Conservation (phyloP, 2,888 invertebrate species). For the Harpalus rubripes region DNA sequence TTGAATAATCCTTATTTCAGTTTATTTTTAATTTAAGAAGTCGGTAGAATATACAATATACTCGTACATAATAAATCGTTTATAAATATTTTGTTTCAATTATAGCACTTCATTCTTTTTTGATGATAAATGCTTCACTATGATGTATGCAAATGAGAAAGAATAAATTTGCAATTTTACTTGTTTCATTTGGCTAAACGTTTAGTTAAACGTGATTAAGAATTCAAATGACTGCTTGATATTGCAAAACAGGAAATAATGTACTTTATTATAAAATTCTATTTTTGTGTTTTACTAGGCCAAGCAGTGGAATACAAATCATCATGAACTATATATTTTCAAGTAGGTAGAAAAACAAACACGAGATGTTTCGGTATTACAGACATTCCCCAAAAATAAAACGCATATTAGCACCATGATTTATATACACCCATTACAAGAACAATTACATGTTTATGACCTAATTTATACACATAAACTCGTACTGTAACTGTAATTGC, state of each 20-base stretch:
- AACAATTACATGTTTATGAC: too few species aligned
- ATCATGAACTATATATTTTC: background rate
- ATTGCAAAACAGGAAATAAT: slow-evolving; percentile 22
- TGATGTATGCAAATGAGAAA: slow-evolving; percentile 12
- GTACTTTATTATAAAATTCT: slow-evolving; percentile 16
- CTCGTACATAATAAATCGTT: background rate
- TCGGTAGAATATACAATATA: too few species aligned
- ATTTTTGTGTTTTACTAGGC: slow-evolving; percentile 18
- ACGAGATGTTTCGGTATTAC: background rate
- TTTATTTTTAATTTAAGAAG: background rate
- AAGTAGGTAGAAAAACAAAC: background rate
- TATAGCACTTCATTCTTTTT: background rate
- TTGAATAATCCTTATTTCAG: too few species aligned
- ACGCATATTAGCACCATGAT: background rate
- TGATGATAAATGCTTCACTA: background rate
- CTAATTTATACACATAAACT: too few species aligned
- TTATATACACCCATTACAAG: too few species aligned
- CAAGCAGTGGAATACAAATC: slow-evolving; percentile 1
- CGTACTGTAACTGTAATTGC: too few species aligned
- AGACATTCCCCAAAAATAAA: background rate
- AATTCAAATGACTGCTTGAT: slow-evolving; percentile 5
- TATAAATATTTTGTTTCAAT: background rate
- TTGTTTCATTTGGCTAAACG: slow-evolving; percentile 10
- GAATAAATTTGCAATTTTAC: slow-evolving; percentile 18
- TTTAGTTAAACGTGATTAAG: slow-evolving; percentile 1